Evolutionary conservation across 2,888 invertebrate genomes (phyloP).

Genomic region (Rhodophaea formosa): DNA sequence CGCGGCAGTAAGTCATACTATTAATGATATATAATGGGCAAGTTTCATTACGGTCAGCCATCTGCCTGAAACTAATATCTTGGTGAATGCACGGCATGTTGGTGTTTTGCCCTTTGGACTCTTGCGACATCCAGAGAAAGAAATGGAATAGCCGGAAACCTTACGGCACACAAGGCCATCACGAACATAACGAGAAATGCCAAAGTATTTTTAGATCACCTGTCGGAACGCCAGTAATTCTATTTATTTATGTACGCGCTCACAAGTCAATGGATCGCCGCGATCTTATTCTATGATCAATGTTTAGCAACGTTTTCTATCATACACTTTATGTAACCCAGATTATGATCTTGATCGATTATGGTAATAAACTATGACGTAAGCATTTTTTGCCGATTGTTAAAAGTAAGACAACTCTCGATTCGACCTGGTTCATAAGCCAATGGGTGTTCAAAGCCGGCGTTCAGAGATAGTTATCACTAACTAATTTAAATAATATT

Average conservation of each 20-base stretch:
- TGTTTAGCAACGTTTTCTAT: slow-evolving; percentile 57
- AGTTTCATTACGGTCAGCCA: no score
- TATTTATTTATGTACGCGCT: slow-evolving; percentile 31
- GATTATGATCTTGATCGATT: slow-evolving; percentile 73
- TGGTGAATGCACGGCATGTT: no score
- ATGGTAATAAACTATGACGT: slow-evolving; percentile 69
- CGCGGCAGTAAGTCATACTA: no score
- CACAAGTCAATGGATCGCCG: slow-evolving; percentile 6
- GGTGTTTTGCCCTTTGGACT: no score
- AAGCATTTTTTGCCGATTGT: slow-evolving; percentile 54
- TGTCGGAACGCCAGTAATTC: slow-evolving; percentile 29
- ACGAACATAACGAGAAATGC: slow-evolving; percentile 31
- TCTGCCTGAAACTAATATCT: no score
- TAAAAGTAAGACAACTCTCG: slow-evolving; percentile 55
- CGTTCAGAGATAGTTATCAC: slow-evolving; percentile 52
- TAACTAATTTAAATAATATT: slow-evolving; percentile 51
- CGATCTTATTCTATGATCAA: slow-evolving; percentile 39
- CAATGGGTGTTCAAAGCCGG: slow-evolving; percentile 49
- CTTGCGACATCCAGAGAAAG: no score
- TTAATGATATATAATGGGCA: no score
- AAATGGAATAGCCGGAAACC: no score
- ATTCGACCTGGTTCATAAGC: slow-evolving; percentile 52
- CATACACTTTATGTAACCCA: slow-evolving; percentile 58
- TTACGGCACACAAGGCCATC: neutral
- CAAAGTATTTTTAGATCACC: slow-evolving; percentile 35